Conservation (phyloP, 37 sponge, comb jelly and placozoan species). For the Chondrilla cf. caribensis region DNA sequence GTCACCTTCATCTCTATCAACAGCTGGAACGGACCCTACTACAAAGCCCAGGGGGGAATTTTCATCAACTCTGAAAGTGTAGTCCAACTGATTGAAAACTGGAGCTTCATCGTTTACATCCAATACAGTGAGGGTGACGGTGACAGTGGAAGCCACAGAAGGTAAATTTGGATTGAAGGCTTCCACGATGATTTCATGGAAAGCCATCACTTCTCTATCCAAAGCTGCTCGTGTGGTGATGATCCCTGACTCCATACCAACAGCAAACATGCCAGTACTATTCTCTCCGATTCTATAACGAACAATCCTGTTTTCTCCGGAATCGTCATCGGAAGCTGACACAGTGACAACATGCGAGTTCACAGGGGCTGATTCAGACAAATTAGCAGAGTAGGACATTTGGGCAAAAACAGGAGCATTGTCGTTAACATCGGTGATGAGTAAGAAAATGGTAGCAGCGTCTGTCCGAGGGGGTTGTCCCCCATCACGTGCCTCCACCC, state of each 20-base stretch:
- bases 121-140: slow-evolving; percentile 34
- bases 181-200: slow-evolving; percentile 23
- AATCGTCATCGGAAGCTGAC: slow-evolving; percentile 53
- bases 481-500: slow-evolving; percentile 27
- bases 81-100: slow-evolving; percentile 29
- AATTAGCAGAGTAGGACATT: not conserved
- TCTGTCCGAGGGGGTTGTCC: slow-evolving; percentile 1
- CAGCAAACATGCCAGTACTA: slow-evolving; percentile 23
- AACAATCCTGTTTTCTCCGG: slow-evolving; percentile 33
- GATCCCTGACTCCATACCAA: slow-evolving; percentile 31
- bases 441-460: not conserved
- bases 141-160: slow-evolving; percentile 31
- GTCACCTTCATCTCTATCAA: slow-evolving; percentile 41
- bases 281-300: slow-evolving; percentile 22
- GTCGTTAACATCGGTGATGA: slow-evolving; percentile 38
- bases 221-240: slow-evolving; percentile 29
- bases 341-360: slow-evolving; percentile 22
- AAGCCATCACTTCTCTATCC: slow-evolving; percentile 23
- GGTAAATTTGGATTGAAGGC: slow-evolving; percentile 45
- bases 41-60: slow-evolving; percentile 11
- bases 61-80: slow-evolving; percentile 38
- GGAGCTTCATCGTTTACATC: slow-evolving; percentile 62
- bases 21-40: slow-evolving; percentile 34
- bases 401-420: slow-evolving; percentile 23
- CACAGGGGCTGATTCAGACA: slow-evolving; percentile 8